Evolutionary conservation across 2,113 vertebrate species (phyloP).

Genomic region (Varanus komodoensis): DNA sequence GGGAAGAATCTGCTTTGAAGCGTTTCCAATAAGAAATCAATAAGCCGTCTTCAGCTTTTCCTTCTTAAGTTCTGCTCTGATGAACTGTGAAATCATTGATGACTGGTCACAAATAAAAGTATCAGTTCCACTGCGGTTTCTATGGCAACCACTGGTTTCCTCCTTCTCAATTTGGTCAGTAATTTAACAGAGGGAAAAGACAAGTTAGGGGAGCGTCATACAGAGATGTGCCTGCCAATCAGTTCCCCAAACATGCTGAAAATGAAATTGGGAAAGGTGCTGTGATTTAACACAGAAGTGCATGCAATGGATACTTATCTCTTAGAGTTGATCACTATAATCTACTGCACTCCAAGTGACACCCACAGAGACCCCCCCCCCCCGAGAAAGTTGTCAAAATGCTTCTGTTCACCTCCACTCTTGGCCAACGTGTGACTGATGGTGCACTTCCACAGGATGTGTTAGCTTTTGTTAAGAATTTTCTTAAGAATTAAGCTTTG

Average conservation of each 20-base stretch:
- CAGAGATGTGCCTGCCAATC: background rate
- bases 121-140: background rate
- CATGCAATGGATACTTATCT: background rate
- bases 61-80: conserved; percentile 22
- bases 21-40: conserved; percentile 21
- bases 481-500: background rate
- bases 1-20: background rate
- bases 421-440: background rate
- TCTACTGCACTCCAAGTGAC: background rate
- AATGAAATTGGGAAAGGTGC: background rate
- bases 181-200: conserved; percentile 8
- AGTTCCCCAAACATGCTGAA: background rate
- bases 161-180: background rate
- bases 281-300: background rate
- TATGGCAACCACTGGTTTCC: conserved; percentile 42
- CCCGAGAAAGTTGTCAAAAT: background rate
- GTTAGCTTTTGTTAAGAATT: background rate
- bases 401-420: background rate
- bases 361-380: no score
- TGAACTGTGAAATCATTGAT: conserved; percentile 25
- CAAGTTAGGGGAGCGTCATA: background rate
- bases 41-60: conserved; percentile 48
- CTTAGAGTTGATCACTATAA: background rate
- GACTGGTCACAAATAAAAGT: background rate
- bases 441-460: background rate